These are phyloP conservation scores for Streblospio benedicti DNA, from an alignment of 1,140 invertebrate species.

Conservation along the genomic window DNA sequence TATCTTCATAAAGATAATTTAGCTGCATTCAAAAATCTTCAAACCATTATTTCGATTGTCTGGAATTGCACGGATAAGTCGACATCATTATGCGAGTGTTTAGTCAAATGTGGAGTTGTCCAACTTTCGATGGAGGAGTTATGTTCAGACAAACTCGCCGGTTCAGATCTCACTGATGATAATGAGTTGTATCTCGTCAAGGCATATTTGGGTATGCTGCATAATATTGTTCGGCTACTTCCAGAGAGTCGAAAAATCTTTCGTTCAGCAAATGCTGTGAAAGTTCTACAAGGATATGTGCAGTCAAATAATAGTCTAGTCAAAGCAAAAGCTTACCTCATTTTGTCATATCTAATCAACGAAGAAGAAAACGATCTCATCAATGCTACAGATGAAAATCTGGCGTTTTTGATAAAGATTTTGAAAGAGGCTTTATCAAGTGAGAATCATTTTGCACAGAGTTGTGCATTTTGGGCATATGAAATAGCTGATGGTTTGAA, in stretches of 20 bases:
- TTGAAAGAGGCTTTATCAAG: conserved; percentile 20
- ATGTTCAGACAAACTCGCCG: background rate
- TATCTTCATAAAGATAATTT: conserved; percentile 11
- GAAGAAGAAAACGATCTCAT: conserved; percentile 32
- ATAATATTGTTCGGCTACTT: conserved; percentile 25
- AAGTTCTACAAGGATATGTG: conserved; percentile 19
- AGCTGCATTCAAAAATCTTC: conserved; percentile 13
- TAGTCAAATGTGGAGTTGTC: conserved; percentile 8
- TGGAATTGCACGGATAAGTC: conserved; percentile 19
- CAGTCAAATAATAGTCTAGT: conserved; percentile 23
- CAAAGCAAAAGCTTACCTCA: conserved; percentile 30
- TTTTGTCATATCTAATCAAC: conserved; percentile 30
- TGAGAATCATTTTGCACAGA: conserved; percentile 26
- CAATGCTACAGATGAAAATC: conserved; percentile 25
- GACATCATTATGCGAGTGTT: conserved; percentile 9
- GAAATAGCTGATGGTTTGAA: conserved; percentile 34
- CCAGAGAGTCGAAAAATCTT: conserved; percentile 20
- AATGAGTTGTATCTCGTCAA: conserved; percentile 25
- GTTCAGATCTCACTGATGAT: conserved; percentile 13
- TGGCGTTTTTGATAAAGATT: conserved; percentile 29
- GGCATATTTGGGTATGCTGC: conserved; percentile 25
- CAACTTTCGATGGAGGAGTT: conserved; percentile 11
- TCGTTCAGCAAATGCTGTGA: conserved; percentile 15
- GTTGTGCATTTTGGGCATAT: conserved; percentile 31
- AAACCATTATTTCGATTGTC: conserved; percentile 15